Percentiles rank a stretch among this genome's conserved stretches.
phyloP scores from a whole-genome alignment of 2,888 invertebrate species.

The Hirtodrosophila trivittata region DNA sequence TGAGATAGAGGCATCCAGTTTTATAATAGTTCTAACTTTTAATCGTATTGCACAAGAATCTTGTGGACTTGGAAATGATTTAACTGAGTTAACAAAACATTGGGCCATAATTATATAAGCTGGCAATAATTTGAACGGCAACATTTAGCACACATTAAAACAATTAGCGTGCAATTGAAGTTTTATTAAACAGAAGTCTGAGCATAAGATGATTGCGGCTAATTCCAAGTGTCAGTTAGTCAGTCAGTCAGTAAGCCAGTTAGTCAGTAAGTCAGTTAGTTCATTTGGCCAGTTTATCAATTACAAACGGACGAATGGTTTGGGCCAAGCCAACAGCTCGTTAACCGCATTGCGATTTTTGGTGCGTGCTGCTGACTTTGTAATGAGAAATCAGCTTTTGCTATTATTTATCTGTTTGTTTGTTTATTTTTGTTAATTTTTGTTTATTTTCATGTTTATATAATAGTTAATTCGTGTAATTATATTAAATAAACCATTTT shows the following conservation, averaged over 20 bases:
- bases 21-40: too few relatives aligned
- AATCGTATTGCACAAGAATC: too few relatives aligned
- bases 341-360: slow-evolving; percentile 51
- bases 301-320: slow-evolving; percentile 58
- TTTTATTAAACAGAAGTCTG: slow-evolving; percentile 13
- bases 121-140: slow-evolving; percentile 27
- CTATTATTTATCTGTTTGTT: slow-evolving; percentile 54
- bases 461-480: slow-evolving; percentile 53
- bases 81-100: not conserved
- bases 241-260: slow-evolving; percentile 27
- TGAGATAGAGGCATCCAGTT: too few relatives aligned
- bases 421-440: slow-evolving; percentile 14
- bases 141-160: slow-evolving; percentile 55
- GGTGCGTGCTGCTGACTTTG: slow-evolving; percentile 44
- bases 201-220: slow-evolving; percentile 24
- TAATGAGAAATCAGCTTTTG: slow-evolving; percentile 62
- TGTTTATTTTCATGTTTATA: slow-evolving; percentile 36
- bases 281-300: slow-evolving; percentile 73
- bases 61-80: too few relatives aligned
- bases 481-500: slow-evolving; percentile 2
- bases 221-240: slow-evolving; percentile 36
- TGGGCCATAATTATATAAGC: slow-evolving; percentile 9
- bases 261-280: slow-evolving; percentile 32
- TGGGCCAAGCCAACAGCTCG: slow-evolving; percentile 59
- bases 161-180: slow-evolving; percentile 65